Percentiles rank a stretch among this genome's conserved stretches.
phyloP scores from a whole-genome alignment of 2,888 invertebrate genomes.

The Troides helena region DNA sequence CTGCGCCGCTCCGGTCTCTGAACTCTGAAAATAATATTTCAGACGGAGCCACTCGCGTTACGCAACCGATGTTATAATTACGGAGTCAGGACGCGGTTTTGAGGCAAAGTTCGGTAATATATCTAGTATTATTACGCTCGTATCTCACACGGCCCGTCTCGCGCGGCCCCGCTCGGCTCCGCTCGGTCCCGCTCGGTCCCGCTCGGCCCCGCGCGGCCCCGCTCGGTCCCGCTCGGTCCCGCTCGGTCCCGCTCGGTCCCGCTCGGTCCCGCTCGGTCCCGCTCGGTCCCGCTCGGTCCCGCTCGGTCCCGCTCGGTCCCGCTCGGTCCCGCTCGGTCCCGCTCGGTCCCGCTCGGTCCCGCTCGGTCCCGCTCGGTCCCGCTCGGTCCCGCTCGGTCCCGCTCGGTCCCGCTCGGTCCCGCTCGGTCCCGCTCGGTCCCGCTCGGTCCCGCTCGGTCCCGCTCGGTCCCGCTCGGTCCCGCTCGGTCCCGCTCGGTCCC shows the following conservation, averaged over 20 bases:
- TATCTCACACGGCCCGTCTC: neutral
- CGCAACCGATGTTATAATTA: slow-evolving; percentile 75
- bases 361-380: too few species aligned
- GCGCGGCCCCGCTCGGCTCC: neutral
- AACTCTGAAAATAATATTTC: slow-evolving; percentile 79
- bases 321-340: neutral
- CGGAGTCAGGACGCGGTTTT: slow-evolving; percentile 61
- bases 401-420: neutral
- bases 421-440: too few species aligned
- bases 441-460: too few species aligned
- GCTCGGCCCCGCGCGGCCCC: too few species aligned
- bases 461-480: neutral
- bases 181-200: too few species aligned
- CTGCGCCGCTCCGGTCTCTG: slow-evolving; percentile 59
- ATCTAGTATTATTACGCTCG: slow-evolving; percentile 7
- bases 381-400: too few species aligned
- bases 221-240: too few species aligned
- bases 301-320: too few species aligned
- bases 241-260: too few species aligned
- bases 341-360: neutral
- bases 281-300: too few species aligned
- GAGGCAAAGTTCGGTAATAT: slow-evolving; percentile 30
- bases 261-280: neutral
- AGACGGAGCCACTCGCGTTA: slow-evolving; percentile 73
- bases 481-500: neutral